Base-by-base conservation (phyloP, 2,888 invertebrate species). In the Nebria salina region DNA sequence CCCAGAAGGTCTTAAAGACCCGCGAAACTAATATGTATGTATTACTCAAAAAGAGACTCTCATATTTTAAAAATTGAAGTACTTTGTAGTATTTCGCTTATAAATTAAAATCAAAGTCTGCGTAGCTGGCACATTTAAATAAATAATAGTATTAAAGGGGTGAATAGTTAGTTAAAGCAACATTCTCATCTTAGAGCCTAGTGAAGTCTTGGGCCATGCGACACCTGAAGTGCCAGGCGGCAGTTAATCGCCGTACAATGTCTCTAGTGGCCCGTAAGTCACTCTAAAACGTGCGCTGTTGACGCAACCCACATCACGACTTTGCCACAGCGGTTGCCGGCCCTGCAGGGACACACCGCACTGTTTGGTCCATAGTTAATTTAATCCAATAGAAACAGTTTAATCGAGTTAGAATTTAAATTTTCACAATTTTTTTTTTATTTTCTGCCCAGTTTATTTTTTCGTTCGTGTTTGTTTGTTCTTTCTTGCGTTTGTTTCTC, bases 371-470 rank as follows among this genome's bases (percentile, higher is more conserved):
- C 54, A 42, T 54, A 25, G 72, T 64, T 72, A 77, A 77, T 77
- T 77, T 77, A 77, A 77, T 77, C 77, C 70, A 77, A 77, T 77
- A 64, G 26, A 26, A 72, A 26, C 43, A 13, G 11, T 54, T 54
- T 77, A 77, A 77, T 77, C 77, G 72, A 15, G 77, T 77, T 77
- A 77, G 72, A 72, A 77, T 77, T 70, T 77, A 77, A 77, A 77
- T 77, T 68, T 76, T 68, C 68, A 68, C 66, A 65, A 68, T 70
- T 43, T 68, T 70, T 76, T 76, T 76, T 70, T 43, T 68, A 43
- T 76, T 76, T 76, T 77, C 54, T 26, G 25, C 26, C 15, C 54
- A 3, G 54, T 54, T 54, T 54, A 54, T 54, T 54, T 54, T 54
- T 54, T 54, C 8, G 54, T 54, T 54, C 8, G n/a, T 20, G 26